Percentiles rank a stretch among this genome's conserved stretches.
phyloP scores from a whole-genome alignment of 1,140 invertebrate species.

The Aphis craccivora region DNA sequence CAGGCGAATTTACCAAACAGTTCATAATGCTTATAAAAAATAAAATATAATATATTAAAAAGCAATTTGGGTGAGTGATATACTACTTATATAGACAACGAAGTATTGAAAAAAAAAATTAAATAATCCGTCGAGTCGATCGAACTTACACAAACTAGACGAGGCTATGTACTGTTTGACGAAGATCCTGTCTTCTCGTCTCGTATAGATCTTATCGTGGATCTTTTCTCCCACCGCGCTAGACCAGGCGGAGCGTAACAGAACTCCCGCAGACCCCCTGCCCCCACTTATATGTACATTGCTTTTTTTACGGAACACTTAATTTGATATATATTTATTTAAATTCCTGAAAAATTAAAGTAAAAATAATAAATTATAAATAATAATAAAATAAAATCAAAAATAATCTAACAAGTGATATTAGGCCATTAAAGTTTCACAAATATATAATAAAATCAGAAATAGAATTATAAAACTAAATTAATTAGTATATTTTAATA shows the following conservation, averaged over 20 bases:
- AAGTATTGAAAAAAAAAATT: not conserved
- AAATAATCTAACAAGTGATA: not conserved
- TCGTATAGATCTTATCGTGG: slow-evolving; percentile 42
- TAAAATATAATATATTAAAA: not conserved
- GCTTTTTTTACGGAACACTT: slow-evolving; percentile 27
- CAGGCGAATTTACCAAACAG: not conserved
- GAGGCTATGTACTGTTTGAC: not conserved
- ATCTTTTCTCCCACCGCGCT: slow-evolving; percentile 43
- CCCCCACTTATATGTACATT: not conserved
- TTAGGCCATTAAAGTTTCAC: not conserved
- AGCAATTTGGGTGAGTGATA: not conserved
- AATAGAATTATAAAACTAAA: not conserved
- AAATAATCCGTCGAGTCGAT: not conserved
- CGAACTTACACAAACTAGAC: not conserved
- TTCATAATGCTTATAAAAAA: not conserved
- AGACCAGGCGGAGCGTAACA: slow-evolving; percentile 54
- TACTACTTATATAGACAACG: not conserved
- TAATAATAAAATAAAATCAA: not conserved
- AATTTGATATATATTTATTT: not conserved
- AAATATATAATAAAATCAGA: not conserved
- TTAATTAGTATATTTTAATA: not conserved
- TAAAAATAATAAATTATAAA: not conserved
- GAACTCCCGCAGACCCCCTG: not conserved
- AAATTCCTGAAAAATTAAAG: not conserved
- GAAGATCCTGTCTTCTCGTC: not conserved